Evolutionary conservation across 2,888 invertebrate genomes (phyloP).

Genomic region (Leuctra nigra): DNA sequence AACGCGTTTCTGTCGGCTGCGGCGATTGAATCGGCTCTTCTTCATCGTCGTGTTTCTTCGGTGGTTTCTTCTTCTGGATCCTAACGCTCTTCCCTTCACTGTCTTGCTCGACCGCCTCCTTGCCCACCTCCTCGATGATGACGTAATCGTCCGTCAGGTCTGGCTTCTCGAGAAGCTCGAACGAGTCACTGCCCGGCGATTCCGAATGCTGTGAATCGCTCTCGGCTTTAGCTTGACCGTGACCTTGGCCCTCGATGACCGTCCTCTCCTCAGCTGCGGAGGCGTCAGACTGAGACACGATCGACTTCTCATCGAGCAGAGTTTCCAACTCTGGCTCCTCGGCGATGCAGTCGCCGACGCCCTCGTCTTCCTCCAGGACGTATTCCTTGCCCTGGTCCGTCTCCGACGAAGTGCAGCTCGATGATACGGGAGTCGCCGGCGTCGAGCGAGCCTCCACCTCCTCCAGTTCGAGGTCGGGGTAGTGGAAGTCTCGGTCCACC

Average conservation of each 20-base stretch:
- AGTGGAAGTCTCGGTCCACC: conserved; percentile 41
- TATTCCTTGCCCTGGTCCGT: conserved; percentile 58
- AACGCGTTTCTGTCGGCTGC: conserved; percentile 50
- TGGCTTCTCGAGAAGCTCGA: conserved; percentile 81
- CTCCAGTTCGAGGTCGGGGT: conserved; percentile 45
- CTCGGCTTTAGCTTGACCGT: conserved; percentile 39
- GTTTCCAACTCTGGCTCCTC: conserved; percentile 36
- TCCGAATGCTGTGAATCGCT: conserved; percentile 40
- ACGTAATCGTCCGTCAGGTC: conserved; percentile 83
- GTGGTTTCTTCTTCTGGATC: conserved; percentile 48
- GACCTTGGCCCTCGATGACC: conserved; percentile 39
- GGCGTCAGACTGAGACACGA: conserved; percentile 42
- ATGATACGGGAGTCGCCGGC: conserved; percentile 48
- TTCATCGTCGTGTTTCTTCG: conserved; percentile 57
- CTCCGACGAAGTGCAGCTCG: conserved; percentile 51
- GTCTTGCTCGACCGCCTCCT: conserved; percentile 77
- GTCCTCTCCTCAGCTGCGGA: conserved; percentile 54
- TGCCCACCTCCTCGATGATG: conserved; percentile 81
- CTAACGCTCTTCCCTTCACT: conserved; percentile 74
- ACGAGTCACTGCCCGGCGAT: conserved; percentile 47
- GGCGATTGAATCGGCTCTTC: conserved; percentile 64
- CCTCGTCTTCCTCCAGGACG: conserved; percentile 43
- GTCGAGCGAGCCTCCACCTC: conserved; percentile 39
- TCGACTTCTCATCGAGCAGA: conserved; percentile 31
- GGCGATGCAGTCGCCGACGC: conserved; percentile 37